Evolutionary conservation across 2,797 vertebrate genomes (phyloP).

Genomic region (Tiaroga cobitis): DNA sequence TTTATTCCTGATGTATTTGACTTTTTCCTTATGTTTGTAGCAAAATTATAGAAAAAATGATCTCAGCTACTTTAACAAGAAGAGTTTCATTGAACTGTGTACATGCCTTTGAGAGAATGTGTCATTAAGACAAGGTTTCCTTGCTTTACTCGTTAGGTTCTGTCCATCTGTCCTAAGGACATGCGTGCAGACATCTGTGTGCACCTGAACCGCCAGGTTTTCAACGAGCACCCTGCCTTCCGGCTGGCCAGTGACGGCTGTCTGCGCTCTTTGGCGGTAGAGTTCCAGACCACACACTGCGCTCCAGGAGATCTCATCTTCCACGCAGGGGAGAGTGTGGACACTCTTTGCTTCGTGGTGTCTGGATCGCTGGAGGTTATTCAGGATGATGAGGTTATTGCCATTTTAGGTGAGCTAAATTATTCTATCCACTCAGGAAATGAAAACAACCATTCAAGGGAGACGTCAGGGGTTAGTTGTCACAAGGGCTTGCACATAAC

Average conservation of each 20-base stretch:
- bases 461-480: not conserved
- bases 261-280: constrained; percentile 85
- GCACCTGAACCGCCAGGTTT: constrained; percentile 88
- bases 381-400: constrained; percentile 90
- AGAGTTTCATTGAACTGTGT: not conserved
- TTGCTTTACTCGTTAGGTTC: constrained; percentile 73
- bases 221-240: constrained; percentile 89
- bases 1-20: not conserved
- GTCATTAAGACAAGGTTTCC: not conserved
- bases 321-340: constrained; percentile 87
- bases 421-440: not conserved
- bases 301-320: constrained; percentile 90
- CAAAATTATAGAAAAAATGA: constrained; percentile 20
- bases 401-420: constrained; percentile 84
- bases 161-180: constrained; percentile 90
- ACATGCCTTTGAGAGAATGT: not conserved
- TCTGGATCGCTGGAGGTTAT: constrained; percentile 90
- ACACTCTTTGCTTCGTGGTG: constrained; percentile 89
- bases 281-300: constrained; percentile 89
- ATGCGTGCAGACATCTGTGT: constrained; percentile 91
- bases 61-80: not conserved
- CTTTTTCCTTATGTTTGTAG: not conserved
- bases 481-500: too few relatives aligned
- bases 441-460: not conserved
- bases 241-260: constrained; percentile 88